Base-by-base conservation (phyloP, 2,113 vertebrate genomes). In the Vireo altiloquus region DNA sequence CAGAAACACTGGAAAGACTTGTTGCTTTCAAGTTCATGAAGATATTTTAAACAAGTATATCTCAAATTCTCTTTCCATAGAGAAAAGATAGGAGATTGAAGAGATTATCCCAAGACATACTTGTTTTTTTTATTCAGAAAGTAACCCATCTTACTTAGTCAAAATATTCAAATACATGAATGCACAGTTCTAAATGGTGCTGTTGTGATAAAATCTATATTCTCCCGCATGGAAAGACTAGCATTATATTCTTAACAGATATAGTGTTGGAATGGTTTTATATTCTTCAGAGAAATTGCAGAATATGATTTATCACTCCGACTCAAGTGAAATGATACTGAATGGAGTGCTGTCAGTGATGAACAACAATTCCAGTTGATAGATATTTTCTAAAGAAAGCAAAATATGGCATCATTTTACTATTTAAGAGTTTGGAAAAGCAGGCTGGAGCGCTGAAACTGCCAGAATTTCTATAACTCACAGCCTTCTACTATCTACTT, bases 241-340 rank as follows among this genome's bases (percentile, higher is more conserved):
- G 46, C 13, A 49, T 65, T 80, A 85, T 90, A 90, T 85, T 89
- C 91, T 72, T 87, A 95, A 87, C 81, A 94, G 84, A 95, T 94
- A 78, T 85, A 85, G 49, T 17, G 31, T 31, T 84, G 44, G 74
- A 87, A 85, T 13, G 17, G 74, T 69, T 91, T 87, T 79, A 79
- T 72, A 42, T n/a, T 69, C 78, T 95, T 85, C 22, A 61, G 91
- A 95, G 87, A 85, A 89, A 79, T 37, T 37, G 39, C 35, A 44
- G 6, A 30, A n/a, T 27, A 60, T 35, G 66, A 97, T 94, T 97
- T 94, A 95, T 89, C 37, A 87, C 65, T 21, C 52, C 54, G 72
- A 68, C 28, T 66, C 61, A 61, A 91, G 65, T 33, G 53, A 84
- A 94, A 87, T 3, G 4, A 79, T 53, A 39, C 16, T 56, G 76